Evolutionary conservation across 1,140 invertebrate genomes (phyloP).

Genomic region (Zaprionus ornatus): DNA sequence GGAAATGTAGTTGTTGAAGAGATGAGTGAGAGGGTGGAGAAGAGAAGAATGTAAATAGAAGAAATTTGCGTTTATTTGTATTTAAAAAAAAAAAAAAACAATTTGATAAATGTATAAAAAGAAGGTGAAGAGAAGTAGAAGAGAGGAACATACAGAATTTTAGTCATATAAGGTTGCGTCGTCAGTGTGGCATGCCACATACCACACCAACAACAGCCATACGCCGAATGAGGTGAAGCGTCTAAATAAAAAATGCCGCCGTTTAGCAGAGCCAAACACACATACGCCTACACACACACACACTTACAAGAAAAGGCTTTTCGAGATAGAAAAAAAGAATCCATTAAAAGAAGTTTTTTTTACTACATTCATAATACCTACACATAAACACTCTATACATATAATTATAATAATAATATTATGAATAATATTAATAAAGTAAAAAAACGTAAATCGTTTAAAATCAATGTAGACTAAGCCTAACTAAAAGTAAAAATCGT

Average conservation of each 20-base stretch:
- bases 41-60: conserved; percentile 17
- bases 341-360: conserved; percentile 25
- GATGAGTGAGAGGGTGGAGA: background rate
- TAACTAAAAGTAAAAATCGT: conserved; percentile 23
- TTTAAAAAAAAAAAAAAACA: conserved; percentile 17
- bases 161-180: conserved; percentile 9
- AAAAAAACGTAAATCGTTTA: conserved; percentile 47
- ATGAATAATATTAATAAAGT: conserved; percentile 24
- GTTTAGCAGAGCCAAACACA: conserved; percentile 46
- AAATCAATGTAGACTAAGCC: conserved; percentile 42
- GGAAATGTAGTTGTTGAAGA: background rate
- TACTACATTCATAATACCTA: conserved; percentile 21
- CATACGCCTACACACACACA: background rate
- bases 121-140: background rate
- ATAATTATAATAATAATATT: conserved; percentile 39
- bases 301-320: conserved; percentile 24
- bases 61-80: conserved; percentile 46
- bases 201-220: conserved; percentile 21
- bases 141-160: background rate
- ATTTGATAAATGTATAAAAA: conserved; percentile 33
- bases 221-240: conserved; percentile 29
- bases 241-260: conserved; percentile 61
- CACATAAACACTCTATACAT: conserved; percentile 8
- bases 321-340: conserved; percentile 12
- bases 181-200: conserved; percentile 23